phyloP scores from a whole-genome alignment of 2,888 invertebrate genomes.

The Aspidiotus destructor region DNA sequence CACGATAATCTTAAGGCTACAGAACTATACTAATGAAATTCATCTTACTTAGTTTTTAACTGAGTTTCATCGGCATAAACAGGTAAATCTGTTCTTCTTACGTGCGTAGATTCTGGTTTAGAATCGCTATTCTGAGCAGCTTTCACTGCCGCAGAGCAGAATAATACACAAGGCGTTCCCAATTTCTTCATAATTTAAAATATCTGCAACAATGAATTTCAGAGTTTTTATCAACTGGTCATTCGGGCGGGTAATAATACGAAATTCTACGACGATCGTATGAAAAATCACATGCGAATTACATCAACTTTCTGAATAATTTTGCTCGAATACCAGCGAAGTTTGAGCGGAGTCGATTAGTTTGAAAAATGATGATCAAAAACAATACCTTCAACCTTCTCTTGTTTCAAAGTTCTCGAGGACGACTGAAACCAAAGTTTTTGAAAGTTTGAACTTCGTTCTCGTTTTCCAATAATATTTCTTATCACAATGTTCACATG shows the following conservation, averaged over 20 bases:
- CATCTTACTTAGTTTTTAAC: not conserved
- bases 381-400: not conserved
- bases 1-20: not conserved
- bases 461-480: too few species aligned
- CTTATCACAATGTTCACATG: too few species aligned
- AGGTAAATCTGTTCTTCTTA: slow-evolving; percentile 2
- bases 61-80: slow-evolving; percentile 10
- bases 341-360: not conserved
- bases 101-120: not conserved
- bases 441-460: too few species aligned
- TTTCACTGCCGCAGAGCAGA: not conserved
- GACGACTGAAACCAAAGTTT: too few species aligned
- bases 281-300: too few species aligned
- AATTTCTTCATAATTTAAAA: not conserved
- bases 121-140: not conserved
- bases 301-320: too few species aligned
- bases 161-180: not conserved
- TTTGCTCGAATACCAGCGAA: too few species aligned
- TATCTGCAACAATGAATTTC: too few species aligned
- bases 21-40: not conserved
- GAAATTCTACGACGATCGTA: too few species aligned
- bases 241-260: too few species aligned
- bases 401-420: too few species aligned
- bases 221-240: too few species aligned
- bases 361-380: slow-evolving; percentile 5